Conservation (phyloP, 2,113 vertebrate genomes). For the Fulmarus glacialis region DNA sequence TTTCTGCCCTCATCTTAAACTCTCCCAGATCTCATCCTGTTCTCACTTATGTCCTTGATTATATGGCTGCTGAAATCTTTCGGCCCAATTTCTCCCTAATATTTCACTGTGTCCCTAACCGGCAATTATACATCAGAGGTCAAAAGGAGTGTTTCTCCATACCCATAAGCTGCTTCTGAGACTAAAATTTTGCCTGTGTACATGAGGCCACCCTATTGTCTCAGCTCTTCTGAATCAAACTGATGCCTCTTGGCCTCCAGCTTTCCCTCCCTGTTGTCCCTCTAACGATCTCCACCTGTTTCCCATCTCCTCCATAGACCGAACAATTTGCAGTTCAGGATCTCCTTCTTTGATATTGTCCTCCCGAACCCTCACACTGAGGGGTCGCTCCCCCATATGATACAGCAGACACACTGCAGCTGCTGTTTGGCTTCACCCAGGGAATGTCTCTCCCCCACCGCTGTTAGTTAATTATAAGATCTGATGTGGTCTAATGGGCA, state of each 20-base stretch:
- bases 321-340: not conserved
- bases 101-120: not conserved
- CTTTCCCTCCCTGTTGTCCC: not conserved
- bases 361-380: not conserved
- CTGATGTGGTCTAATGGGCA: slow-evolving; percentile 53
- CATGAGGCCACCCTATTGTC: not conserved
- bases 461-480: slow-evolving; percentile 62
- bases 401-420: slow-evolving; percentile 4
- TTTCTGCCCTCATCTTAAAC: not conserved
- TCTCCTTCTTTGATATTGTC: not conserved
- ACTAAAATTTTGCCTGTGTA: not conserved
- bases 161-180: not conserved
- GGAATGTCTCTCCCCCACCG: slow-evolving; percentile 22
- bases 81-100: not conserved
- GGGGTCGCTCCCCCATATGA: not conserved
- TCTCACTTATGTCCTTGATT: not conserved
- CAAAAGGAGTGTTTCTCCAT: not conserved
- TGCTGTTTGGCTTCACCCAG: slow-evolving; percentile 49
- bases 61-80: not conserved
- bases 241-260: not conserved
- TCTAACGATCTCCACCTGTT: slow-evolving; percentile 10
- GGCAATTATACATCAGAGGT: not conserved
- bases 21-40: not conserved
- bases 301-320: not conserved
- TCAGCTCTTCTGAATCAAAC: not conserved